Percentiles rank a stretch among this genome's conserved stretches.
Conservation (phyloP, 2,888 invertebrate species). For the Macrophya annulata region DNA sequence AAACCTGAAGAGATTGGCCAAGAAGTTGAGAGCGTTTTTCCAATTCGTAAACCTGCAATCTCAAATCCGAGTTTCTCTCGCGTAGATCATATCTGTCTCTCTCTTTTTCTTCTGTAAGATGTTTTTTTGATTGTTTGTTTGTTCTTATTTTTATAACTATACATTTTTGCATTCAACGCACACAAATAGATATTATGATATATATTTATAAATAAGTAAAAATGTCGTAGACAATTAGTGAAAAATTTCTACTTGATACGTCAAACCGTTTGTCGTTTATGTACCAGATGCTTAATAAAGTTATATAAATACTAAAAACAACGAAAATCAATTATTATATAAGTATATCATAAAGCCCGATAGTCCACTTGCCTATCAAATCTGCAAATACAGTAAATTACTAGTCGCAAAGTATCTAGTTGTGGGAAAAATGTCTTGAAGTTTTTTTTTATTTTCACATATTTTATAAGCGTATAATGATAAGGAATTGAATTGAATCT, state of each 20-base stretch:
- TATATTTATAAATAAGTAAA: neutral
- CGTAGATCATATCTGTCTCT: slow-evolving; percentile 79
- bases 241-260: neutral
- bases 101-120: slow-evolving; percentile 79
- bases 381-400: neutral
- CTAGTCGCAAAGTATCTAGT: neutral
- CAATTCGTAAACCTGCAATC: slow-evolving; percentile 79
- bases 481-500: neutral
- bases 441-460: neutral
- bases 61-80: slow-evolving; percentile 79
- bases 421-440: neutral
- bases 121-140: slow-evolving; percentile 61
- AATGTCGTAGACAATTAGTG: slow-evolving; percentile 39
- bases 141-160: neutral
- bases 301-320: neutral
- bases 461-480: neutral
- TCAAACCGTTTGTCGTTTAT: neutral
- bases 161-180: neutral
- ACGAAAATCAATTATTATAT: neutral
- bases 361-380: neutral
- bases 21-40: slow-evolving; percentile 79
- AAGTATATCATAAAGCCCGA: no score
- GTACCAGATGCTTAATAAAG: neutral
- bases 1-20: slow-evolving; percentile 79
- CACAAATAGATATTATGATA: neutral